Base-by-base conservation (phyloP, 2,797 vertebrate species). In the Hyperoplus immaculatus region DNA sequence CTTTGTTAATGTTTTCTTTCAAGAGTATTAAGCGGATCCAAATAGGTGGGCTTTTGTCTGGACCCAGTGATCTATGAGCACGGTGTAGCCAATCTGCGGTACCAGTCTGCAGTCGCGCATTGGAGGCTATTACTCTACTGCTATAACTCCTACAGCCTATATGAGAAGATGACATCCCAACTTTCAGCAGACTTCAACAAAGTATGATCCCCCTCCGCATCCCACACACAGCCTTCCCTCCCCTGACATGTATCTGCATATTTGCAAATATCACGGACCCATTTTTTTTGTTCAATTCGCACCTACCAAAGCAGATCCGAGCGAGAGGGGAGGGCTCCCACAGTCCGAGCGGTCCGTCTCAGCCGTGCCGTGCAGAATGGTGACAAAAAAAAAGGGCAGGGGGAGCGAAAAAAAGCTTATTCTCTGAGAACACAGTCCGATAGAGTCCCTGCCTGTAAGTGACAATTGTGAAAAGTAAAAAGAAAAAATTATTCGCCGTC, bases 141-240 rank as follows among this genome's bases (percentile, higher is more conserved):
- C 78, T 79, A 72, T 84, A 93, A 93, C 93, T 93, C 92, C 89
- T 90, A 80, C 29, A 29, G 29, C 29, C 29, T 29, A 29, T 29
- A 29, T 82, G 88, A 76, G 83, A 92, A 93, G 89, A 95, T 95
- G 95, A 94, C 94, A 95, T 93, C 90, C 93, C 91, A 96, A 95
- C 95, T 96, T 96, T 96, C 89, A 90, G 92, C 92, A 93, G 92
- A 96, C 95, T 96, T 96, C 91, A 91, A 92, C 93, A 95, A 95
- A 96, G 92, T 95, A 89, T 91, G 87, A 94, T 84, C 74, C 70
- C 90, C 87, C 81, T 73, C 57, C 56, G 6, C 16, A 29, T 39
- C 46, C 69, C 78, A 69, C 72, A 50, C 64, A 67, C 72, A 73
- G 56, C 79, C 86, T 77, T 88, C 79, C 81, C 77, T 76, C 87